These are phyloP conservation scores for Caretta caretta DNA, from an alignment of 2,113 vertebrate species.

Conservation along the genomic window DNA sequence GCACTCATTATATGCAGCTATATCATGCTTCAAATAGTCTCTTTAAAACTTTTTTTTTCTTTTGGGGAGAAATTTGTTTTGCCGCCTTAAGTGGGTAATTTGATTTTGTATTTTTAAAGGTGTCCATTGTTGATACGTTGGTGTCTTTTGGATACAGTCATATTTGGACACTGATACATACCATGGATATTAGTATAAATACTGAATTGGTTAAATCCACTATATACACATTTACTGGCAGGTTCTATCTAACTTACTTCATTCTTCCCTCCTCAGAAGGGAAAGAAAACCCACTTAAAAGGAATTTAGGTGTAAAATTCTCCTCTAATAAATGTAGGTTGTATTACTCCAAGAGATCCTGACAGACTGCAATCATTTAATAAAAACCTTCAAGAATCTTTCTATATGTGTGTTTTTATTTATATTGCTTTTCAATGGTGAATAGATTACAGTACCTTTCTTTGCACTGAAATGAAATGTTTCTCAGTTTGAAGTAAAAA, in stretches of 20 bases:
- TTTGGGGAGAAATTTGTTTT: accelerated
- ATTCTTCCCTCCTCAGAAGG: not conserved
- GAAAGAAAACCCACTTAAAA: slow-evolving; percentile 8
- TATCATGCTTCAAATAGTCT: not conserved
- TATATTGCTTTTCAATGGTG: slow-evolving; percentile 16
- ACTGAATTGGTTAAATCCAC: not conserved
- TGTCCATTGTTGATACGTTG: not conserved
- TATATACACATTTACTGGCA: not conserved
- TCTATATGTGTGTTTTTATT: slow-evolving; percentile 37
- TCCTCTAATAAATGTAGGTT: slow-evolving; percentile 15
- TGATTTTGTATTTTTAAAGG: not conserved
- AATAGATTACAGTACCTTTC: not conserved
- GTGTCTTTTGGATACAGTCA: not conserved
- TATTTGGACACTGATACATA: not conserved
- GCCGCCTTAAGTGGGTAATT: not conserved
- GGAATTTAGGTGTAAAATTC: not conserved
- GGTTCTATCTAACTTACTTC: not conserved
- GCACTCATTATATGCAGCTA: not conserved
- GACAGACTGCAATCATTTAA: not conserved
- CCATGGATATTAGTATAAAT: not conserved
- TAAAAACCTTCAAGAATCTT: slow-evolving; percentile 49
- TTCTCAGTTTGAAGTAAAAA: not conserved
- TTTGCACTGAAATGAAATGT: slow-evolving; percentile 15
- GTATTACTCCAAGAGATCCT: not conserved
- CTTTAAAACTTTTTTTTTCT: not conserved